These are phyloP conservation scores for Brachionus rotundiformis DNA, from an alignment of 1,140 invertebrate genomes.

Conservation along the genomic window DNA sequence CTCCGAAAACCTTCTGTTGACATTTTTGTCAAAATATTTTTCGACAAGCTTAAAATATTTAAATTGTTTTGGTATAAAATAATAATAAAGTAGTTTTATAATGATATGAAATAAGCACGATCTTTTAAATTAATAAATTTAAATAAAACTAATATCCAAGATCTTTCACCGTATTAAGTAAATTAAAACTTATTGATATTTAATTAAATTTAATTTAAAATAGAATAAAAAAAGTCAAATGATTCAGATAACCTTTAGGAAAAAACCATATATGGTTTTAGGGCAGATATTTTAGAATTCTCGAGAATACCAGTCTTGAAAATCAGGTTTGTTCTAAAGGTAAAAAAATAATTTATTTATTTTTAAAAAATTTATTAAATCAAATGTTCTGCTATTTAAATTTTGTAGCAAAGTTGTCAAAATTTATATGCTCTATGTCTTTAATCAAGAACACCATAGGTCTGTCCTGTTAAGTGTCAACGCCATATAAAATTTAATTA, in stretches of 20 bases:
- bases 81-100: too few species aligned
- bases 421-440: background rate
- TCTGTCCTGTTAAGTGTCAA: background rate
- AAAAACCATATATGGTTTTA: background rate
- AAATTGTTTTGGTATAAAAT: background rate
- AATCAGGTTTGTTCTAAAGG: slow-evolving; percentile 6
- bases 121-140: too few species aligned
- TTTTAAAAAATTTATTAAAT: background rate
- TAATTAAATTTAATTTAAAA: too few species aligned
- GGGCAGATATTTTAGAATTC: background rate
- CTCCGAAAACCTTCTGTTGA: background rate
- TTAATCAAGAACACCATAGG: background rate
- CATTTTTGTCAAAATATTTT: background rate
- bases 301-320: background rate
- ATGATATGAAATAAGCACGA: too few species aligned
- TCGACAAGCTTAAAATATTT: background rate
- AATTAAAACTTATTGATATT: too few species aligned
- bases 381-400: too few species aligned
- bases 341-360: background rate
- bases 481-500: too few species aligned
- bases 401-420: background rate
- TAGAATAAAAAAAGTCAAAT: background rate
- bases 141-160: too few species aligned
- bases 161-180: too few species aligned
- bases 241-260: background rate